Conservation (phyloP, 2,113 vertebrate genomes). For the Geococcyx californianus region DNA sequence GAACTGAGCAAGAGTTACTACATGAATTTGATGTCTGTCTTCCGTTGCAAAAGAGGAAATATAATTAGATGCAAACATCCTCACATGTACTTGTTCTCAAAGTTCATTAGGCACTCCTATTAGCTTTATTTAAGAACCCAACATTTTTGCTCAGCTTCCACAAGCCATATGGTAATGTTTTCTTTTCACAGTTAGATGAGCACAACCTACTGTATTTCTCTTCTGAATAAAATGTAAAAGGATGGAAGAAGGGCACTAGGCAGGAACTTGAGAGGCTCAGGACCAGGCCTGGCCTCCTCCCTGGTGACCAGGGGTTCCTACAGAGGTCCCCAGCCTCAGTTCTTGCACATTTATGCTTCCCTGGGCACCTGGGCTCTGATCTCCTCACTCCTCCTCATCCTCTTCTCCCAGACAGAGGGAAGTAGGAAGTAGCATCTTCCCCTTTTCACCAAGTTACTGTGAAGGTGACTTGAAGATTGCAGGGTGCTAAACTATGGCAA, state of each 20-base stretch:
- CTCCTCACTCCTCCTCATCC: background rate
- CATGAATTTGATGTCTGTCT: background rate
- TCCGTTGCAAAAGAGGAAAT: background rate
- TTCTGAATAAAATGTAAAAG: background rate
- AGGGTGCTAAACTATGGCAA: background rate
- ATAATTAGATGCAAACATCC: background rate
- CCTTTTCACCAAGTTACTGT: background rate
- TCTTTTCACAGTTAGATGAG: background rate
- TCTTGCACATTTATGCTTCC: background rate
- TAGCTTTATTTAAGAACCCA: background rate
- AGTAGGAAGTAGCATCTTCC: background rate
- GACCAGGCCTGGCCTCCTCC: background rate
- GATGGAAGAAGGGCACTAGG: background rate
- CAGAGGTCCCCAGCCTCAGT: background rate
- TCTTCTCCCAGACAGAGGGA: background rate
- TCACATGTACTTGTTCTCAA: background rate
- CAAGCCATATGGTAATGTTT: background rate
- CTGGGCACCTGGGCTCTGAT: background rate
- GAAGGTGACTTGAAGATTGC: background rate
- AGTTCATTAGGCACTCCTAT: background rate
- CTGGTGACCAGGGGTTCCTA: background rate
- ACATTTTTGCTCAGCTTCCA: background rate
- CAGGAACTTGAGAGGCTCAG: background rate
- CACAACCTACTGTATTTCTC: background rate
- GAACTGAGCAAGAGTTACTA: background rate